Evolutionary conservation across 1,140 invertebrate species (phyloP), one percentile per base, ranked within the genome.

Genomic region (Apis cerana): DNA sequence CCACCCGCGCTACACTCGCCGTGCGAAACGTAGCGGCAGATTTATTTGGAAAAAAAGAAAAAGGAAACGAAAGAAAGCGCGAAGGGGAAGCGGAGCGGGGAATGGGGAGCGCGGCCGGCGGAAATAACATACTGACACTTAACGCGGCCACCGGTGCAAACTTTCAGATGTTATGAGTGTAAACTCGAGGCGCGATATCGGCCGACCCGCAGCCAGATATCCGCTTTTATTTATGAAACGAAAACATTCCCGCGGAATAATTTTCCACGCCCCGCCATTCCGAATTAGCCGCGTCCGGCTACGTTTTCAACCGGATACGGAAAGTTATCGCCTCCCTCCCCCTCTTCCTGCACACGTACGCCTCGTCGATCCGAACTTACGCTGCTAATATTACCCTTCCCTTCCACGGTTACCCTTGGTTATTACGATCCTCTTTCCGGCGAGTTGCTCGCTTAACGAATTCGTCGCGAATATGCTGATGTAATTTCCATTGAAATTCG

Each of bases 151-250:
- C 61, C 54, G 70, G 71, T 69, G 64, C 80, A 75, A 81, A 76
- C 68, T 85, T 86, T 82, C 84, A 76, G 70, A 56, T 85, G 85
- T 86, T 86, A 85, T 85, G 74, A 85, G 76, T 86, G 85, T 85
- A 86, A 86, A 86, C 84, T 74, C 64, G 19, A 56, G 50, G 19
- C n/a, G 23, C 33, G 62, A 58, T 81, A 81, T 84, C 80, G 68
- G 50, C 59, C 17, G 52, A 13, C 21, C 43, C 19, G 54, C 64
- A 54, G 62, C 59, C 52, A 58, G 48, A 70, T 70, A 58, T 75
- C 15, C 33, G 43, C 33, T 85, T 86, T 85, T 85, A 86, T 86
- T 72, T 85, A 75, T 82, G 71, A 85, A 85, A 85, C 83, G 79
- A 85, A 61, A 85, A 62, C 59, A 85, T 64, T 70, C 70, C 62